Evolutionary conservation across 92 coral and sea anemone species (phyloP).

Genomic region (Porites rus): DNA sequence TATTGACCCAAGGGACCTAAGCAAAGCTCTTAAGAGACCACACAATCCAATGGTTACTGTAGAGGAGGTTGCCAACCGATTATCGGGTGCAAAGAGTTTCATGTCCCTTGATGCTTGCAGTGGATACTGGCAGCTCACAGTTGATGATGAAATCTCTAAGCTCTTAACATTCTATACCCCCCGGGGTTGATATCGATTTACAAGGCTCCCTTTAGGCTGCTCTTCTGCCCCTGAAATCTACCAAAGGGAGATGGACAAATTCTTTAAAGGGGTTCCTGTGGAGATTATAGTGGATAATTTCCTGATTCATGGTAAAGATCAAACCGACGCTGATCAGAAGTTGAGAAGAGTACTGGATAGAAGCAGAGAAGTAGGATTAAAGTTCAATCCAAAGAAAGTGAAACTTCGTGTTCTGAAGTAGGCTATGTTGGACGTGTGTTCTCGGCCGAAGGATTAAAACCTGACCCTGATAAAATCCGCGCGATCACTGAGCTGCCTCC

Average conservation of each 20-base stretch:
- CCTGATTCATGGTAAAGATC: too few relatives aligned
- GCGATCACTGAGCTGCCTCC: constrained; percentile 60
- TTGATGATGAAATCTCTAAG: constrained; percentile 60
- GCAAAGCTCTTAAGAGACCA: neutral
- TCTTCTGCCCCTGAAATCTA: too few relatives aligned
- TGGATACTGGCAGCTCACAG: constrained; percentile 58
- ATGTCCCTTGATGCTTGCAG: constrained; percentile 57
- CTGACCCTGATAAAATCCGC: constrained; percentile 51
- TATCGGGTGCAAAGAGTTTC: constrained; percentile 23
- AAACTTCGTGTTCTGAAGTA: constrained; percentile 22
- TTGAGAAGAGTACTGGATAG: constrained; percentile 31
- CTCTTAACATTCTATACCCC: constrained; percentile 66
- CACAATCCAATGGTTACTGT: too few relatives aligned
- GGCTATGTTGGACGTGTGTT: constrained; percentile 34
- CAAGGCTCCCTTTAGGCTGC: too few relatives aligned
- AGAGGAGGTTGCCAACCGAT: constrained; percentile 6
- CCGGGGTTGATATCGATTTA: constrained; percentile 27
- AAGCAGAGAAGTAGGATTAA: constrained; percentile 42
- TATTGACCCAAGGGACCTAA: constrained; percentile 48
- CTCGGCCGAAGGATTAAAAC: constrained; percentile 49
- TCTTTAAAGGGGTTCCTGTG: too few relatives aligned
- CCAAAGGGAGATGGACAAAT: too few relatives aligned
- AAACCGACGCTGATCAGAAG: too few relatives aligned
- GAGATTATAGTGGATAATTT: too few relatives aligned
- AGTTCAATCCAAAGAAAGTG: constrained; percentile 47